Conservation (phyloP, 2,113 vertebrate species). For the Ramphastos sulfuratus region DNA sequence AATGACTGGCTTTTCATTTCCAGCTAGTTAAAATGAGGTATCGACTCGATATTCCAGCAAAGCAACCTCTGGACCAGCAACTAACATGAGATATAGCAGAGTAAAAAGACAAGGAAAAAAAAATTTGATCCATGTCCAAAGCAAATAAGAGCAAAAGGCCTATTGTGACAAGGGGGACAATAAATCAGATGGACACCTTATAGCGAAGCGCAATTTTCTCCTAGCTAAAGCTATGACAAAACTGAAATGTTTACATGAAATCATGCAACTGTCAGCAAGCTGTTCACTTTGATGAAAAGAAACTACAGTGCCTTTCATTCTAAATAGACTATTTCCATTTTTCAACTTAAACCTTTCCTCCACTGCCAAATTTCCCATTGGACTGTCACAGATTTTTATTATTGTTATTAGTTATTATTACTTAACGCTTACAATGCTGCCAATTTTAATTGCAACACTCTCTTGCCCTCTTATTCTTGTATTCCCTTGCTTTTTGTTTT, state of each 20-base stretch:
- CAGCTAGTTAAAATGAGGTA: neutral
- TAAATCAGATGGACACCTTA: neutral
- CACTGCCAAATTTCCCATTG: neutral
- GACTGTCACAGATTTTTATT: neutral
- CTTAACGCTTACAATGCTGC: neutral
- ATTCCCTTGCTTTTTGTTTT: neutral
- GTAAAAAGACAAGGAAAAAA: neutral
- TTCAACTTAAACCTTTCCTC: neutral
- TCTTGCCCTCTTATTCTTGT: neutral
- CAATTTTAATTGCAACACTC: neutral
- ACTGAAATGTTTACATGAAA: constrained; percentile 15
- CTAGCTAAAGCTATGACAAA: constrained; percentile 1
- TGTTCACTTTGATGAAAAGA: constrained; percentile 23
- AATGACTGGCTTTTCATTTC: neutral
- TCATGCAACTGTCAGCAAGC: constrained; percentile 23
- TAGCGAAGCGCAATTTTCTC: neutral
- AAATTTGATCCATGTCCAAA: neutral
- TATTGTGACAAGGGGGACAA: neutral
- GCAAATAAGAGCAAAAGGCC: constrained; percentile 18
- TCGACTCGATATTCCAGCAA: neutral
- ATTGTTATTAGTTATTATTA: too few species aligned
- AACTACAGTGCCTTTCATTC: neutral
- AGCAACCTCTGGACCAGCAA: neutral
- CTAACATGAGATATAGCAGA: neutral
- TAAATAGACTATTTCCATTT: neutral